Base-by-base conservation (phyloP, 1,140 invertebrate genomes). In the Drosophila mauritiana region DNA sequence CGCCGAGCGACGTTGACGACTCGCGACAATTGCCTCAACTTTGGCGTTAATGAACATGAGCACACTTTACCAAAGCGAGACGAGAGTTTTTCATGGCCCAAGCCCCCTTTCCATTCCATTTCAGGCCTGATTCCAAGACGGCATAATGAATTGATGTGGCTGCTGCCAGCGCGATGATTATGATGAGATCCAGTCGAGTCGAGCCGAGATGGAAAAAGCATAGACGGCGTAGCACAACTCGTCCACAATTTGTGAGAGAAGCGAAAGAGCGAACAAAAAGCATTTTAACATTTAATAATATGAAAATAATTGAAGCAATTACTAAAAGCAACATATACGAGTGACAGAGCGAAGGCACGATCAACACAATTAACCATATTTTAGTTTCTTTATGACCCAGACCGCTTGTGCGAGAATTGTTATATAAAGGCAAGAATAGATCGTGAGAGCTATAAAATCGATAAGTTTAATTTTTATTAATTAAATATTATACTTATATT, bases 11-110 rank as follows among this genome's bases (percentile, higher is more conserved):
- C 61, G 72, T 58, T 76, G 63, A 63, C 70, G 67, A 79, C 52
- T 75, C 25, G 73, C 80, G 84, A 89, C 84, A 89, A 89, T 89
- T 89, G 84, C 84, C 85, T 84, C 81, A 84, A 84, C 80, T 89
- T 89, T 89, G 80, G 84, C 84, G 85, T 89, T 89, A 89, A 89
- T 89, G 84, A 89, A 89, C 85, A 90, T 84, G 85, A 89, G 84
- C 84, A 89, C 84, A 89, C 84, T 88, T 89, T 77, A 56, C 67
- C 65, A 76, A 53, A 72, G 58, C 64, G 53, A 73, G 81, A 68
- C 73, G 72, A 73, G 54, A 54, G 61, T 74, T 76, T 73, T 56
- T 63, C 48, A 55, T 53, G 72, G 73, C 67, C 27, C 63, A 56
- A 43, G 64, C 42, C n/a, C 56, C 61, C 22, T 27, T 48, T 25